Conservation (phyloP, 2,113 vertebrate species). For the Sorex fumeus region DNA sequence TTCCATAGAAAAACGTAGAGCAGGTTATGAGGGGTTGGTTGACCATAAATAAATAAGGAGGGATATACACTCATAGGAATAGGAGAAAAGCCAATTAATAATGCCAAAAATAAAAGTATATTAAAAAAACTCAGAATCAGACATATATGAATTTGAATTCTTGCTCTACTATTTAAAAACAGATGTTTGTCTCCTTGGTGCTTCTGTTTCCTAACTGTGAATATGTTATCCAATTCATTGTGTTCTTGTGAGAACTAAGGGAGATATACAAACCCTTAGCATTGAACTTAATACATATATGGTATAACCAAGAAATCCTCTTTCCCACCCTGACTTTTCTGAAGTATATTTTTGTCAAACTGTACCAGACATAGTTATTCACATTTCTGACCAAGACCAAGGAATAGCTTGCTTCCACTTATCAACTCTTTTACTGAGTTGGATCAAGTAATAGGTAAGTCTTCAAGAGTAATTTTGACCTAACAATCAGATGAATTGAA, state of each 20-base stretch:
- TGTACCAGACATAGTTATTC: not conserved
- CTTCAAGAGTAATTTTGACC: not conserved
- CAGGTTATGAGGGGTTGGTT: constrained; percentile 13
- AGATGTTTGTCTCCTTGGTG: not conserved
- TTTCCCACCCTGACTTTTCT: not conserved
- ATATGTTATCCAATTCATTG: not conserved
- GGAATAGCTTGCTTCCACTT: not conserved
- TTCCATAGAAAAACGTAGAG: constrained; percentile 64
- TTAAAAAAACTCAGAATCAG: not conserved
- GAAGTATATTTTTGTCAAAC: not conserved
- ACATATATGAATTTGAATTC: not conserved
- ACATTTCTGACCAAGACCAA: not conserved
- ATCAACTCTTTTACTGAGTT: not conserved
- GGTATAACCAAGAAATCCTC: not conserved
- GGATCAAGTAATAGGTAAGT: not conserved
- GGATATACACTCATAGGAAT: not conserved
- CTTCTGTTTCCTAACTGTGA: not conserved
- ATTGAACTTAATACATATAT: not conserved
- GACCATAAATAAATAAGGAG: constrained; percentile 66
- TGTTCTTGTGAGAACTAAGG: constrained; percentile 1
- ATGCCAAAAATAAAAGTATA: not conserved
- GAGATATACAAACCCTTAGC: not conserved
- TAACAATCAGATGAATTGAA: not conserved
- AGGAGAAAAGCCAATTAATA: not conserved
- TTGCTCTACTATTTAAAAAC: not conserved